Evolutionary conservation across 1,140 invertebrate species (phyloP), one percentile per base, ranked within the genome.

Genomic region (Reticulitermes speratus): DNA sequence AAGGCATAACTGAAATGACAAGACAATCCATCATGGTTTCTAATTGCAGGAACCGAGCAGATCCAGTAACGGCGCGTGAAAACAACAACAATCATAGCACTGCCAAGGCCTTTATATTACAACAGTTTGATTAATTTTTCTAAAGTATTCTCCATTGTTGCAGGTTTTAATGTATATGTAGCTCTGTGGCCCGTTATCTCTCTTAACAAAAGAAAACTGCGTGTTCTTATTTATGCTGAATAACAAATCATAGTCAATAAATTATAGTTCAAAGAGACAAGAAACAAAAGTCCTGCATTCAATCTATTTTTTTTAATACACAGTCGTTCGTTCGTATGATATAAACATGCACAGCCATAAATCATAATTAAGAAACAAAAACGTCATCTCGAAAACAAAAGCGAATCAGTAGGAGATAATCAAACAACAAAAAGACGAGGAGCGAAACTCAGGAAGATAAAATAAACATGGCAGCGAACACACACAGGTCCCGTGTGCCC

Each of bases 291-390:
- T 75, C n/a, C n/a, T n/a, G 65, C 65, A n/a, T 23, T 75, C n/a
- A 30, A 25, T 75, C 14, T 75, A 9, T 25, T 65, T 65, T 65
- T 65, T 65, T 65, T 19, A 65, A n/a, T 65, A 65, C 1, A 65
- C 21, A 65, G 25, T n/a, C 14, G 59, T 65, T n/a, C 1, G 59
- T 65, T n/a, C 7, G 59, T 65, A 65, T 19, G 59, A 65, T 23
- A 65, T 23, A 65, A 65, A 65, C 59, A 30, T 75, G 25, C 65
- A 75, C 8, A 75, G n/a, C 14, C n/a, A 75, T 75, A 75, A 75
- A 75, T 75, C 65, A 75, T 75, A 75, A 75, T 75, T 75, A 75
- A 8, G 65, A 75, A 75, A 75, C 65, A 75, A 75, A 75, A 75
- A 75, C 65, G 65, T 75, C 65, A 75, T 75, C 65, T 75, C 25